phyloP scores from a whole-genome alignment of 2,113 vertebrate species.

The Lepidiolamprologus cunningtoni region DNA sequence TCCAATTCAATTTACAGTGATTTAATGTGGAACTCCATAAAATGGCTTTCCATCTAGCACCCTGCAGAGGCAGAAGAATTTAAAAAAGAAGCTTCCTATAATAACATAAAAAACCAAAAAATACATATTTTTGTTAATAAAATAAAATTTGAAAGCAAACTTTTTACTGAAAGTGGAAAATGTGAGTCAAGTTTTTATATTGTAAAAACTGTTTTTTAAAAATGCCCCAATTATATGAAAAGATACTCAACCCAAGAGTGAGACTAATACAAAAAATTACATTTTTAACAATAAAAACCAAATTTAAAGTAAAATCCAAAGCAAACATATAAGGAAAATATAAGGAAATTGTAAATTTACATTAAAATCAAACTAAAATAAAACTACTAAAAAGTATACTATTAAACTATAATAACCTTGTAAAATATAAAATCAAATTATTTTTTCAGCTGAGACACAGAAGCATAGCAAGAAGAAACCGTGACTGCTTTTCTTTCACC shows the following conservation, averaged over 20 bases:
- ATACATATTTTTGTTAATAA: background rate
- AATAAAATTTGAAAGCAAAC: rapidly evolving
- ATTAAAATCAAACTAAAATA: background rate
- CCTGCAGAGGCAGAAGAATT: background rate
- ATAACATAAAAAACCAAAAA: background rate
- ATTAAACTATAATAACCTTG: background rate
- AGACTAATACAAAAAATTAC: background rate
- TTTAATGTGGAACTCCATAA: background rate
- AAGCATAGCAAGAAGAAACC: background rate
- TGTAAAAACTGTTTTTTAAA: background rate
- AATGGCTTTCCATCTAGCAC: background rate
- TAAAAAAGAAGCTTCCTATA: background rate
- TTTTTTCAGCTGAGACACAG: background rate
- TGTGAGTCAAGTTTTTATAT: background rate
- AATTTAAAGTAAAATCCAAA: background rate
- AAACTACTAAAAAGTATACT: background rate
- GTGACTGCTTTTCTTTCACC: background rate
- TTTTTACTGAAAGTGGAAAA: background rate
- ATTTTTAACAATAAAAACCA: background rate
- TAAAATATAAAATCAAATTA: background rate
- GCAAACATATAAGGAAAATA: background rate
- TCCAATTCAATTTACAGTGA: background rate
- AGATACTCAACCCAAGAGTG: background rate
- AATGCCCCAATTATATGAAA: background rate
- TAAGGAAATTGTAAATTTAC: background rate